Conservation (phyloP, 2,113 vertebrate genomes). For the Albula goreensis region DNA sequence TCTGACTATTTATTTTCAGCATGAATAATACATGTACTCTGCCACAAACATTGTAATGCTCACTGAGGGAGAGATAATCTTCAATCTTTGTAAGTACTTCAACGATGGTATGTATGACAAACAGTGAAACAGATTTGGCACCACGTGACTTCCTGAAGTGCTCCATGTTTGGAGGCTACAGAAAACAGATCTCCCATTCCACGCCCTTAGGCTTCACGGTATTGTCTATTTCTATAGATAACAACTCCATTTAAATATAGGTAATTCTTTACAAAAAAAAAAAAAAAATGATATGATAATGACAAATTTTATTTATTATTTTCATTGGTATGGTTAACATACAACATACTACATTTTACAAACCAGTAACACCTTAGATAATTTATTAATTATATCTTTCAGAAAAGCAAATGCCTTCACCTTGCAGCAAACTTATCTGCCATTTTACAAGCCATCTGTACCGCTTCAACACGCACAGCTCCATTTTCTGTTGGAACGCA, state of each 20-base stretch:
- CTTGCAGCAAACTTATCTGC: no score
- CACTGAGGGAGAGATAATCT: conserved; percentile 74
- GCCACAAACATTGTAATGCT: conserved; percentile 69
- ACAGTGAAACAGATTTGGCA: conserved; percentile 68
- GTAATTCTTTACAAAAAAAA: conserved; percentile 15
- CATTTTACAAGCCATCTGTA: no score
- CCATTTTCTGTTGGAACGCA: no score
- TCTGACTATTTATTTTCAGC: conserved; percentile 78
- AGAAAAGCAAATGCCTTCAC: no score
- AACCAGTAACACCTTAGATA: no score
- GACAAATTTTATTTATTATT: not conserved
- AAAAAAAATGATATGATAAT: not conserved
- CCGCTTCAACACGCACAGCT: no score
- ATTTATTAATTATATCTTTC: no score
- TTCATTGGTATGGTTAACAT: no score
- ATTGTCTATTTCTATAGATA: not conserved
- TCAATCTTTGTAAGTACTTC: conserved; percentile 71
- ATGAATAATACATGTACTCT: conserved; percentile 79
- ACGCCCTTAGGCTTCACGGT: no score
- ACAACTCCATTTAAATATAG: conserved; percentile 16
- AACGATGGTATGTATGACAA: conserved; percentile 73
- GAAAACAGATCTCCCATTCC: conserved; percentile 39
- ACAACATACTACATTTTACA: no score
- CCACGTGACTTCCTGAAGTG: conserved; percentile 67
- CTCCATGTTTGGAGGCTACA: conserved; percentile 55